Evolutionary conservation across 2,888 invertebrate genomes (phyloP), one percentile per base, ranked within the genome.

Genomic region (Dasypogon diadema): DNA sequence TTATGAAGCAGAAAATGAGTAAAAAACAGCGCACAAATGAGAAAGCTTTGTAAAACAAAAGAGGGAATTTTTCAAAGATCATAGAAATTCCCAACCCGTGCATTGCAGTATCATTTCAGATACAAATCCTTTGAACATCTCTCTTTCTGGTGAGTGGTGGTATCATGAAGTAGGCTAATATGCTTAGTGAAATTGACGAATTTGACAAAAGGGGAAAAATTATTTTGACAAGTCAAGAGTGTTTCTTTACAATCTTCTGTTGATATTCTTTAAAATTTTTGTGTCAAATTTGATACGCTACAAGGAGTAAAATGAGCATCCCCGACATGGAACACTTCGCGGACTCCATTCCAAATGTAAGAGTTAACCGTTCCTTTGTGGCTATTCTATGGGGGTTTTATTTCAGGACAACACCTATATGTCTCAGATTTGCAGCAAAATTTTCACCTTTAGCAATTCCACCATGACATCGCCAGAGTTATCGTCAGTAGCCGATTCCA

Each of bases 371-470:
- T 65, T 16, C n/a, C 3, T 6, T 58, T 2, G 46, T 8, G 14
- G 26, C 34, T 6, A 46, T 37, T 58, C 4, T 18, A 1, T 51
- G 10, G 2, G 30, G 6, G 22, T 22, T 37, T 10, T 18, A 30
- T 73, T 60, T 14, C 54, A 77, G 77, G 48, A 42, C 51, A n/a
- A 60, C 10, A 75, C 73, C 1, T 77, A 73, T 21, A 75, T 75
- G 77, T 75, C 54, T 24, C 73, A 77, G 26, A 77, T 73, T 10
- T 77, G 75, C 37, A 65, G 46, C 46, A 72, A 77, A 72, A 74
- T 77, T 65, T 75, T 77, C 46, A 73, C 46, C 22, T 56, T 73
- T 51, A 48, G 24, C 2, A 77, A 77, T 68, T 63, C 21, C 14
- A 21, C 75, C 5, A 48, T 65, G 42, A 1, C 42, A 5, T 22